Evolutionary conservation across 1,140 invertebrate genomes (phyloP), one percentile per base, ranked within the genome.

Genomic region (Anastatus disparis): DNA sequence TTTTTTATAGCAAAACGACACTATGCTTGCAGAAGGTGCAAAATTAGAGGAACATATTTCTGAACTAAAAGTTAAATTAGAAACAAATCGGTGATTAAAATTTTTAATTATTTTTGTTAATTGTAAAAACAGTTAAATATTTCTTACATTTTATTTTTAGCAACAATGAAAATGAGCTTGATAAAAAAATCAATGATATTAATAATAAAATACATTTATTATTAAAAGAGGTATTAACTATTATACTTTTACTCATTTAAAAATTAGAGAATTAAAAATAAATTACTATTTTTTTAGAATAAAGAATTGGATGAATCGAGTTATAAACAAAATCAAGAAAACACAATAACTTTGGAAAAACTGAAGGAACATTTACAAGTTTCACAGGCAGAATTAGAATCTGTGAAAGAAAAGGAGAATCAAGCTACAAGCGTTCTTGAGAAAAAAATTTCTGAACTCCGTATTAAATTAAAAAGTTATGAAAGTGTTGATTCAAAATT

Each of bases 191-290:
- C 26, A 56, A 56, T 6, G n/a, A 64, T 48, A 17, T 58, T 6
- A 64, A 48, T 24, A 48, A 64, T 20, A 22, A 64, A 26, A 48
- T 64, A 15, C 3, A 38, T 15, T 40, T 13, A 8, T 22, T 71
- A 64, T 17, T 15, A 13, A 46, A 63, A 24, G 68, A 70, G 52
- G 68, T 70, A 70, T 9, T 56, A 58, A 40, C 10, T 35, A n/a
- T n/a, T n/a, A n/a, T n/a, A n/a, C n/a, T n/a, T n/a, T n/a, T n/a
- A n/a, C n/a, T n/a, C n/a, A n/a, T n/a, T n/a, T n/a, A n/a, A n/a
- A n/a, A n/a, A n/a, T n/a, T n/a, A n/a, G n/a, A n/a, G n/a, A n/a
- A n/a, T n/a, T n/a, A n/a, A n/a, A n/a, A n/a, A n/a, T n/a, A n/a
- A n/a, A n/a, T n/a, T n/a, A n/a, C n/a, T n/a, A n/a, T n/a, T n/a